These are phyloP conservation scores for Lasioglossum villosulum DNA, from an alignment of 2,888 invertebrate species.

Conservation along the genomic window DNA sequence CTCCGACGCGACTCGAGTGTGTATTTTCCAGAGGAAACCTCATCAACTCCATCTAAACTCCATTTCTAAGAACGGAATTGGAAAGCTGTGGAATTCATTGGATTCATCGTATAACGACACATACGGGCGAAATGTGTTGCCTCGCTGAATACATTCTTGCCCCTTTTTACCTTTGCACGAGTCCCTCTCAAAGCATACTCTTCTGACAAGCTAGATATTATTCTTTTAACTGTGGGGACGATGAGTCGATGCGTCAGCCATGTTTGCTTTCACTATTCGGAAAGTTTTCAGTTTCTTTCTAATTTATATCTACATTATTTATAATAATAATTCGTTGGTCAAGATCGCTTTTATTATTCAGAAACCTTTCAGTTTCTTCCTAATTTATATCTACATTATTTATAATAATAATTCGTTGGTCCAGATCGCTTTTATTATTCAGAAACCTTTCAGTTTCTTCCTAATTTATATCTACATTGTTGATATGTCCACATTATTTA, in stretches of 20 bases:
- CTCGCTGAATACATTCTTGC: slow-evolving; percentile 40
- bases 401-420: too few species aligned
- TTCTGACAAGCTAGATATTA: background rate
- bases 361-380: too few species aligned
- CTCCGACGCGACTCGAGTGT: slow-evolving; percentile 64
- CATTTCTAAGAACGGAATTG: slow-evolving; percentile 75
- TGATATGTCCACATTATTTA: too few species aligned
- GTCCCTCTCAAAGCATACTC: background rate
- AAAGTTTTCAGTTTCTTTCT: background rate
- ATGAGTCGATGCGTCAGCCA: background rate
- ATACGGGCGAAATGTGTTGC: slow-evolving; percentile 42
- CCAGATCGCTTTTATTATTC: too few species aligned
- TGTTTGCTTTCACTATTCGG: background rate
- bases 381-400: too few species aligned
- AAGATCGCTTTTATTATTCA: too few species aligned
- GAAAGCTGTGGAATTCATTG: slow-evolving; percentile 70
- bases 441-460: too few species aligned
- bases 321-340: too few species aligned
- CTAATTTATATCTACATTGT: too few species aligned
- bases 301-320: too few species aligned
- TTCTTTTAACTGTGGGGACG: background rate
- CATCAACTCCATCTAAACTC: slow-evolving; percentile 75
- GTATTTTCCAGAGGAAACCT: slow-evolving; percentile 75
- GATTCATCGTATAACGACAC: slow-evolving; percentile 62
- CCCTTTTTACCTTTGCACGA: background rate